phyloP scores from a whole-genome alignment of 2,888 invertebrate genomes.

The Embidobia sp. region DNA sequence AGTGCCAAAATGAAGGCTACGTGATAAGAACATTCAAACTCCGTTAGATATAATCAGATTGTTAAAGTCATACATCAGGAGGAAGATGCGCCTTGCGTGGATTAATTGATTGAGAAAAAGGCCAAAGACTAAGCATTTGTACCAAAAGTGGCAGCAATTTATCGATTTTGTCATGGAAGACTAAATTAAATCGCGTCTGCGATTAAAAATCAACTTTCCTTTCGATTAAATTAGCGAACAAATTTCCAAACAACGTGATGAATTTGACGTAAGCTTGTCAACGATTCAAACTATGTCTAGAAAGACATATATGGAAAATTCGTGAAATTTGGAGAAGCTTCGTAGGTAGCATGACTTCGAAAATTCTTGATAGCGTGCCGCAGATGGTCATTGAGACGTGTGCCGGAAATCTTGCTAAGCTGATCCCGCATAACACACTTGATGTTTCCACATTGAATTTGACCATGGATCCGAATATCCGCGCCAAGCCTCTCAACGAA shows the following conservation, averaged over 20 bases:
- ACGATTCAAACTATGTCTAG: constrained; percentile 50
- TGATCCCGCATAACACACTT: constrained; percentile 62
- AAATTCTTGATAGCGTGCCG: constrained; percentile 65
- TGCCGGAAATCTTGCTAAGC: constrained; percentile 53
- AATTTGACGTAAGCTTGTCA: constrained; percentile 43
- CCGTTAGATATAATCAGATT: too few relatives aligned
- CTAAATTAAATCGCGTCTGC: too few relatives aligned
- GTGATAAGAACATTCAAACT: background rate
- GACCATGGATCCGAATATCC: constrained; percentile 61
- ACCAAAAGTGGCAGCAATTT: too few relatives aligned
- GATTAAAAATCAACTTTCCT: too few relatives aligned
- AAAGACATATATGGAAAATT: constrained; percentile 58
- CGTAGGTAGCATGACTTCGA: constrained; percentile 56
- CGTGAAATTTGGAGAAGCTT: constrained; percentile 54
- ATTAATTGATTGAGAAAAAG: too few relatives aligned
- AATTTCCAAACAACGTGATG: constrained; percentile 36
- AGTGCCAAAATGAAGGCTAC: background rate
- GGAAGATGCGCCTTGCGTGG: too few relatives aligned
- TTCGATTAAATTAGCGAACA: constrained; percentile 11
- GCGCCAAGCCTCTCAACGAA: constrained; percentile 59
- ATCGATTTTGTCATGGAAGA: too few relatives aligned
- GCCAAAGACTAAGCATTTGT: too few relatives aligned
- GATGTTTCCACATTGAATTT: constrained; percentile 63
- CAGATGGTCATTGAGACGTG: constrained; percentile 59
- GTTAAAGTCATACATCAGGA: too few relatives aligned